phyloP scores from a whole-genome alignment of 1,140 invertebrate genomes.

The Magallana ariakensis region DNA sequence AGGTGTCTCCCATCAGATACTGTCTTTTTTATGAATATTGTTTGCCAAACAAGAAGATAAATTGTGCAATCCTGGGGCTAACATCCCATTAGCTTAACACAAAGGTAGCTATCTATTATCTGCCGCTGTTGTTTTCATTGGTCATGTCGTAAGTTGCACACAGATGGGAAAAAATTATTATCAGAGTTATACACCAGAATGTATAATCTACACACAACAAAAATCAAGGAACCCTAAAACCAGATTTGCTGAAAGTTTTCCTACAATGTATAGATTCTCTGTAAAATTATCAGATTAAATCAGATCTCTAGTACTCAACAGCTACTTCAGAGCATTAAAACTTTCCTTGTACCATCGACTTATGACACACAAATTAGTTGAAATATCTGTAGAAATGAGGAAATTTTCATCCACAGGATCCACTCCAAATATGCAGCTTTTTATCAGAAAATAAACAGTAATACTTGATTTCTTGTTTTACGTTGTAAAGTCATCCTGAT shows the following conservation, averaged over 20 bases:
- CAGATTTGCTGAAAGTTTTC: neutral
- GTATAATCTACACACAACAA: neutral
- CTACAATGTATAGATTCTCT: neutral
- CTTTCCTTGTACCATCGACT: slow-evolving; percentile 4
- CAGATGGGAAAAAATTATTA: too few relatives aligned
- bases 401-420: neutral
- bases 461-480: neutral
- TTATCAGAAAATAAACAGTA: slow-evolving; percentile 25
- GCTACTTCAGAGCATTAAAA: neutral
- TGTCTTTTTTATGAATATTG: slow-evolving; percentile 23
- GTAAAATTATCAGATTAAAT: neutral
- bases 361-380: neutral
- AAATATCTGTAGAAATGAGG: neutral
- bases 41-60: slow-evolving; percentile 14
- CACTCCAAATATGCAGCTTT: slow-evolving; percentile 1
- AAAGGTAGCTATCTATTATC: slow-evolving; percentile 15
- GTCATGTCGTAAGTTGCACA: too few relatives aligned
- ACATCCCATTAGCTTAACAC: neutral
- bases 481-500: neutral
- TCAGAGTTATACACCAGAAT: too few relatives aligned
- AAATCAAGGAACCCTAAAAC: neutral
- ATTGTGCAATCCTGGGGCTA: slow-evolving; percentile 15
- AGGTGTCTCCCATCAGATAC: neutral
- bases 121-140: too few relatives aligned
- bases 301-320: slow-evolving; percentile 8